A percentile compares a stretch with the other conserved stretches of the same genome.
Conservation (phyloP, 2,797 vertebrate genomes). For the Momotus momota region DNA sequence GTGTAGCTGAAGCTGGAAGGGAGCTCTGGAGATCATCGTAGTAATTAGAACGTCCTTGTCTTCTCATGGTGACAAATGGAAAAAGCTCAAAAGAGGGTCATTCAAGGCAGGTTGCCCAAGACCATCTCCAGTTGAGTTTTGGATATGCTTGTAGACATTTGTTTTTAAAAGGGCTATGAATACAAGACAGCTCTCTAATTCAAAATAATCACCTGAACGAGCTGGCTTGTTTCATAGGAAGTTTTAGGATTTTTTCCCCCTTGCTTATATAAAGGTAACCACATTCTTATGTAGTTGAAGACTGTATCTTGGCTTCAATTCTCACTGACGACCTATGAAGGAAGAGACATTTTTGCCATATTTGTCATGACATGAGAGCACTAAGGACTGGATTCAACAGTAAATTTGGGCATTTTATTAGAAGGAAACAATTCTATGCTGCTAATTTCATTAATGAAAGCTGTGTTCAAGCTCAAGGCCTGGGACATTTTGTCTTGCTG, state of each 20-base stretch:
- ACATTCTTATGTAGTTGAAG: neutral
- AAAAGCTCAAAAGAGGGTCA: neutral
- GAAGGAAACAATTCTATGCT: neutral
- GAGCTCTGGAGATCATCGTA: neutral
- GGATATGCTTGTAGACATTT: neutral
- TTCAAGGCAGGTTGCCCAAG: neutral
- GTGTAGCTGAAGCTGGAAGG: neutral
- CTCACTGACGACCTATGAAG: neutral
- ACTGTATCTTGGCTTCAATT: neutral
- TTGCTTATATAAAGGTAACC: neutral
- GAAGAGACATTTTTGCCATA: neutral
- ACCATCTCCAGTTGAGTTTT: neutral
- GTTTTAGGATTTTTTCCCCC: neutral
- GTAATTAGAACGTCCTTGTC: neutral
- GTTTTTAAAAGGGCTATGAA: neutral
- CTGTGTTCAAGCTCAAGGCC: neutral
- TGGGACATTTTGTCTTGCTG: neutral
- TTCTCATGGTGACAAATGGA: neutral
- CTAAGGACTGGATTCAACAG: neutral
- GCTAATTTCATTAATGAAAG: neutral
- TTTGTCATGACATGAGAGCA: neutral
- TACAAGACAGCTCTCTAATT: neutral
- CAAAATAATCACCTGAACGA: neutral
- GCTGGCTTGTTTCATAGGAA: neutral
- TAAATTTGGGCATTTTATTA: neutral